Base-by-base conservation (phyloP, 1,140 invertebrate species). In the Zophobas atratus region DNA sequence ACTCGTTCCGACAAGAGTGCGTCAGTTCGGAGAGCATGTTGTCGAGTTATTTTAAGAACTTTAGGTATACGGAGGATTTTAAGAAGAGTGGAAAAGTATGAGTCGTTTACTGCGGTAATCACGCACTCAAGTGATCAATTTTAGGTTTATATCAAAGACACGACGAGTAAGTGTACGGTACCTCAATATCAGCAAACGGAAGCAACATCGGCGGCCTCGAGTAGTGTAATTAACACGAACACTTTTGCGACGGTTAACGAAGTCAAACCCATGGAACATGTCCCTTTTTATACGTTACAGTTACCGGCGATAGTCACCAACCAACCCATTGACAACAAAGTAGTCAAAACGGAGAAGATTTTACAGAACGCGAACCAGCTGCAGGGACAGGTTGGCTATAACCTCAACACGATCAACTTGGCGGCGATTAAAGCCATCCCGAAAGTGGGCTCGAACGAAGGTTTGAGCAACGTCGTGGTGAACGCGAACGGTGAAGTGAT, bases 1-100 rank as follows among this genome's bases (percentile, higher is more conserved):
- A 89, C 80, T 88, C 89, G 33, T 93, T 93, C 83, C 86, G 91
- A 74, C 89, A 92, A 79, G 89, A 90, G n/a, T 92, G 92, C 78
- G 87, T 90, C 1, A 92, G 88, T 78, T 92, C 92, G 0, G 92
- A 93, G 84, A 87, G 88, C 34, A 93, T 93, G 91, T 81, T 93
- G 1, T 91, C 90, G 71, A 90, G 89, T 41, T 93, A 92, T 82
- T 90, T 92, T 34, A 90, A 91, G 56, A 90, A 90, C 0, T 83
- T 91, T 34, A 85, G 90, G 75, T 90, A 89, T 78, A 91, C 90
- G 1, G 90, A 91, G 35, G 90, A 93, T 70, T 89, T 91, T 79
- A 86, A 90, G 35, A 90, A 89, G 79, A 91, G 91, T 56, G 92
- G 92, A 60, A 92, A 92, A 83, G 90, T 91, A 43, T 36, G 41